These are phyloP conservation scores for Drosophila barbarae DNA, from an alignment of 2,888 invertebrate species.

Conservation along the genomic window DNA sequence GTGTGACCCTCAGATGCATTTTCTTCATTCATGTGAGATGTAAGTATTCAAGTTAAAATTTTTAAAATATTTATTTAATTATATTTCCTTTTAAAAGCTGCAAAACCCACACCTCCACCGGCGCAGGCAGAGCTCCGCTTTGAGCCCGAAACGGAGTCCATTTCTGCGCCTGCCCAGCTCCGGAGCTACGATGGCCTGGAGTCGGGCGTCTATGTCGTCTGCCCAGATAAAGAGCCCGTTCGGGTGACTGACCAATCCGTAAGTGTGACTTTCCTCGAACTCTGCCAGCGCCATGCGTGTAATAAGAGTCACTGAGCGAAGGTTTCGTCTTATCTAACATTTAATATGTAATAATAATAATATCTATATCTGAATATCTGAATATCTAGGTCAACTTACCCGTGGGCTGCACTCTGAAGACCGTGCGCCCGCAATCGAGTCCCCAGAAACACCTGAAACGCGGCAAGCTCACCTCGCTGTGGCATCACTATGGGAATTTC, in stretches of 20 bases:
- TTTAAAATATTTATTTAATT: background rate
- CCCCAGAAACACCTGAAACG: slow-evolving; percentile 53
- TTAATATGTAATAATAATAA: background rate
- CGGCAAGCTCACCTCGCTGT: slow-evolving; percentile 63
- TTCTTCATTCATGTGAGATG: slow-evolving; percentile 84
- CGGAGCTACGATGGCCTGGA: slow-evolving; percentile 65
- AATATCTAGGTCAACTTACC: slow-evolving; percentile 76
- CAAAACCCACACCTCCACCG: slow-evolving; percentile 19
- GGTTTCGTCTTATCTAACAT: slow-evolving; percentile 19
- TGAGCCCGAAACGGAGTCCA: slow-evolving; percentile 15
- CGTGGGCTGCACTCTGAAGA: slow-evolving; percentile 77
- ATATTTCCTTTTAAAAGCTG: slow-evolving; percentile 22
- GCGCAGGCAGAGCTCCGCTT: slow-evolving; percentile 15
- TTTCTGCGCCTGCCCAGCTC: slow-evolving; percentile 26
- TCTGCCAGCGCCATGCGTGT: slow-evolving; percentile 30
- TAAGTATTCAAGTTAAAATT: slow-evolving; percentile 63
- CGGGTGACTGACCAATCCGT: slow-evolving; percentile 78
- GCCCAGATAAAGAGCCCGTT: slow-evolving; percentile 76
- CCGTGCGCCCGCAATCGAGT: slow-evolving; percentile 65
- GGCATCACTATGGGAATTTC: slow-evolving; percentile 49
- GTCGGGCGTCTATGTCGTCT: slow-evolving; percentile 73
- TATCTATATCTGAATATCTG: slow-evolving; percentile 14
- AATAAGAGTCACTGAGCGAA: slow-evolving; percentile 29
- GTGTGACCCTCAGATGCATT: slow-evolving; percentile 83
- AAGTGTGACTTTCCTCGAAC: slow-evolving; percentile 70